Percentiles rank a stretch among this genome's conserved stretches.
These are phyloP conservation scores for Cyrtonyx montezumae DNA, from an alignment of 2,113 vertebrate species.

Conservation along the genomic window DNA sequence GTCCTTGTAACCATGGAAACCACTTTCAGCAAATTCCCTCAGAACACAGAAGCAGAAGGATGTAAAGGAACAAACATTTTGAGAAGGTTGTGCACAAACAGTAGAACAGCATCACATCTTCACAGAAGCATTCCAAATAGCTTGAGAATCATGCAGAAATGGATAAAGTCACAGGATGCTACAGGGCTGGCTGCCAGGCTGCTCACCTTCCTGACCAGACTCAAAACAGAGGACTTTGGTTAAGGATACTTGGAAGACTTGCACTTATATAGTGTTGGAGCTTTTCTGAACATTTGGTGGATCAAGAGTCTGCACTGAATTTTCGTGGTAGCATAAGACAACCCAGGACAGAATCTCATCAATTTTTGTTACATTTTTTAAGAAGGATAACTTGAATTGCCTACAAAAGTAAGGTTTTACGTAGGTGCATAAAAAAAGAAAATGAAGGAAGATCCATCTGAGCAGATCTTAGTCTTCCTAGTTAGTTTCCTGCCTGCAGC, in stretches of 20 bases:
- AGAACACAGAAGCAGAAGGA: constrained; percentile 18
- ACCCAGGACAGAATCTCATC: not conserved
- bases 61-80: constrained; percentile 29
- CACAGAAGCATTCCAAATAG: rapidly evolving
- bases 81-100: constrained; percentile 1
- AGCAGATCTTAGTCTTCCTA: not conserved
- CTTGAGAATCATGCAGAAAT: not conserved
- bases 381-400: not conserved
- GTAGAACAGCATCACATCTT: not conserved
- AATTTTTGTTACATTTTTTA: not conserved
- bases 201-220: not conserved
- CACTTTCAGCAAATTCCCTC: constrained; percentile 49
- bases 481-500: not conserved
- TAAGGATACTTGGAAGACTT: not conserved
- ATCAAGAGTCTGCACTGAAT: not conserved
- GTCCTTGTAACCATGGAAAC: constrained; percentile 67
- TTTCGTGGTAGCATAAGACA: not conserved
- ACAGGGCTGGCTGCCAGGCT: not conserved
- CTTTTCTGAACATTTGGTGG: not conserved
- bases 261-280: not conserved
- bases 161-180: not conserved
- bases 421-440: not conserved
- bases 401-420: not conserved
- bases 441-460: not conserved
- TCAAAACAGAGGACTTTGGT: not conserved